These are phyloP conservation scores for Apocheima hispidaria DNA, from an alignment of 2,888 invertebrate genomes.

Conservation along the genomic window DNA sequence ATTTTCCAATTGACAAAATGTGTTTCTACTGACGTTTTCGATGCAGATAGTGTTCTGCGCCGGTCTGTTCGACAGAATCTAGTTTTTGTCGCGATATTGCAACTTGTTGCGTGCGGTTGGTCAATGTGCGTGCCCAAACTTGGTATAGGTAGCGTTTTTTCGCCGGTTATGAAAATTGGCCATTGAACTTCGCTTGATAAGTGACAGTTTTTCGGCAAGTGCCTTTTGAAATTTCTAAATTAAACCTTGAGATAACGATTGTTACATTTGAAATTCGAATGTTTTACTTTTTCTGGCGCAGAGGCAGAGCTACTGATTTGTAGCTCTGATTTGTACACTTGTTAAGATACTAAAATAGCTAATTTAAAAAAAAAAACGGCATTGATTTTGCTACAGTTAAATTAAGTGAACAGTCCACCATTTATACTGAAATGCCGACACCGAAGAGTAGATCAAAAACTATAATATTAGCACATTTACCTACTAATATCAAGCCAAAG, in stretches of 20 bases:
- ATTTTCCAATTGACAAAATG: not conserved
- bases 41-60: constrained; percentile 13
- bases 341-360: too few species aligned
- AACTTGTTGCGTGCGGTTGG: constrained; percentile 39
- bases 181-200: constrained; percentile 38
- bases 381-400: too few species aligned
- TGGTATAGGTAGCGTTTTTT: constrained; percentile 26
- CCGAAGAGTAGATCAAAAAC: too few species aligned
- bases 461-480: too few species aligned
- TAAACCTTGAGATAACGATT: constrained; percentile 25
- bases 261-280: constrained; percentile 16
- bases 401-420: too few species aligned
- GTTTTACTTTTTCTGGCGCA: constrained; percentile 10
- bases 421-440: too few species aligned
- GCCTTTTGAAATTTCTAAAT: constrained; percentile 18
- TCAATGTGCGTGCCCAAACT: constrained; percentile 40
- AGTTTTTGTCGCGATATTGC: constrained; percentile 40
- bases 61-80: not conserved
- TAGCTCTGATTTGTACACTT: too few species aligned
- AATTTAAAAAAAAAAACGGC: too few species aligned
- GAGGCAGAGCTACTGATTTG: constrained; percentile 6
- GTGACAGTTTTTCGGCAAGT: constrained; percentile 32
- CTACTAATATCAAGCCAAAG: too few species aligned
- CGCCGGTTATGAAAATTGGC: constrained; percentile 31
- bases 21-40: not conserved